These are phyloP conservation scores for Loxodonta africana DNA, from an alignment of 2,113 vertebrate species.

Conservation along the genomic window DNA sequence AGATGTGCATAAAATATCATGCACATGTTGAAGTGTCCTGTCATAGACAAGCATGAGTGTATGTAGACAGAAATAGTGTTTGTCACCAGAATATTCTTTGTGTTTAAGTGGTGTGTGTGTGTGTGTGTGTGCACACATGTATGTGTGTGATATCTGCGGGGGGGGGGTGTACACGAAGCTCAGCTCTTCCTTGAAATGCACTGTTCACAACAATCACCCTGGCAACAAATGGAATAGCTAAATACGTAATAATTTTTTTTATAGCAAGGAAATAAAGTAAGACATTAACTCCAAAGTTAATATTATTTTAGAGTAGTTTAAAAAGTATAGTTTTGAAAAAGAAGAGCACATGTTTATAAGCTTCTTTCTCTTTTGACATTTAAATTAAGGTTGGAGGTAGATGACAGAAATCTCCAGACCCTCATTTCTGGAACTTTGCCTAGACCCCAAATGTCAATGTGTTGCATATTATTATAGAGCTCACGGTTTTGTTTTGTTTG, in stretches of 20 bases:
- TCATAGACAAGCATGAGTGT: neutral
- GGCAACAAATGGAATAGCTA: neutral
- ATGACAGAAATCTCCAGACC: neutral
- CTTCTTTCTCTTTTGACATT: slow-evolving; percentile 7
- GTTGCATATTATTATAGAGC: neutral
- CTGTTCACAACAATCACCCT: neutral
- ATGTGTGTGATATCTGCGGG: neutral
- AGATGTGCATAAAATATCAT: neutral
- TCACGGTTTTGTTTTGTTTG: neutral
- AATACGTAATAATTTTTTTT: slow-evolving; percentile 36
- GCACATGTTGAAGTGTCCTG: neutral
- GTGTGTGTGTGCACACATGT: neutral
- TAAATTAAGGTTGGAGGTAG: neutral
- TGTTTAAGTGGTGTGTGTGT: neutral
- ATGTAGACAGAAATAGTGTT: neutral
- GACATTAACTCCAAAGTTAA: slow-evolving; percentile 22
- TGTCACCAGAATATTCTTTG: slow-evolving; percentile 49
- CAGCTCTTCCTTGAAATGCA: slow-evolving; percentile 11
- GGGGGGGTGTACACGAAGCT: neutral
- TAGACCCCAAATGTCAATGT: neutral
- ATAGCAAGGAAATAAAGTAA: slow-evolving; percentile 54
- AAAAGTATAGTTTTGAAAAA: slow-evolving; percentile 28
- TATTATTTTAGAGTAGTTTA: neutral
- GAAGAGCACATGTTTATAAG: neutral
- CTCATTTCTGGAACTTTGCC: neutral